These are phyloP conservation scores for Sebastes vulpes DNA, from an alignment of 2,797 vertebrate genomes.

Conservation along the genomic window DNA sequence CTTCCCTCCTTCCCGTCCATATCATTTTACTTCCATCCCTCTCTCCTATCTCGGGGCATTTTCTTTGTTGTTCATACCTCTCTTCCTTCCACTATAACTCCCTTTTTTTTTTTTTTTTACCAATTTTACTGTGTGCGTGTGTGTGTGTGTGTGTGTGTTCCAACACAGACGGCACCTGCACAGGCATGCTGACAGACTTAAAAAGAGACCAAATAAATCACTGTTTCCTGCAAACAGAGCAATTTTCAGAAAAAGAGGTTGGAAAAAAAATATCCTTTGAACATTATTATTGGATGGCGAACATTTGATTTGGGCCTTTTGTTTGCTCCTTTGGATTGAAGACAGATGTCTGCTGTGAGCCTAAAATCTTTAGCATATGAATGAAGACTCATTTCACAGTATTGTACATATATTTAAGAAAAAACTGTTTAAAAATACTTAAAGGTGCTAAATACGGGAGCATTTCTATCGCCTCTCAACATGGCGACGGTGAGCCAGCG, in stretches of 20 bases:
- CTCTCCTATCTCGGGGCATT: constrained; percentile 59
- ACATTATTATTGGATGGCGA: constrained; percentile 43
- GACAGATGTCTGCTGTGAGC: constrained; percentile 21
- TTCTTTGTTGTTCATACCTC: constrained; percentile 63
- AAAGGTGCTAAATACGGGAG: background rate
- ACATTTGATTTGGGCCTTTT: constrained; percentile 28
- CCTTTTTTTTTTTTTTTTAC: background rate
- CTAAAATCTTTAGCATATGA: constrained; percentile 2
- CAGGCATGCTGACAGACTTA: constrained; percentile 63
- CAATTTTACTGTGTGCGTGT: constrained; percentile 18
- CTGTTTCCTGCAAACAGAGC: constrained; percentile 63
- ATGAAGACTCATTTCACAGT: background rate
- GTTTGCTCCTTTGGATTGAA: constrained; percentile 28
- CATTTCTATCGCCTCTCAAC: too few relatives aligned
- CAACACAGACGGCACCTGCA: constrained; percentile 57
- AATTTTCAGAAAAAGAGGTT: constrained; percentile 43
- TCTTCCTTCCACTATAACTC: constrained; percentile 20
- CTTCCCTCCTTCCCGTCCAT: constrained; percentile 25
- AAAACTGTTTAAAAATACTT: background rate
- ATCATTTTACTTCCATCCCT: constrained; percentile 40
- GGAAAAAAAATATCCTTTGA: constrained; percentile 48
- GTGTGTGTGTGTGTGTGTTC: constrained; percentile 25
- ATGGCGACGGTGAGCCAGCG: too few relatives aligned
- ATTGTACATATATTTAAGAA: background rate
- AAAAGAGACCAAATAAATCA: constrained; percentile 64